phyloP scores from a whole-genome alignment of 2,888 invertebrate species.

The Chymomyza caudatula region DNA sequence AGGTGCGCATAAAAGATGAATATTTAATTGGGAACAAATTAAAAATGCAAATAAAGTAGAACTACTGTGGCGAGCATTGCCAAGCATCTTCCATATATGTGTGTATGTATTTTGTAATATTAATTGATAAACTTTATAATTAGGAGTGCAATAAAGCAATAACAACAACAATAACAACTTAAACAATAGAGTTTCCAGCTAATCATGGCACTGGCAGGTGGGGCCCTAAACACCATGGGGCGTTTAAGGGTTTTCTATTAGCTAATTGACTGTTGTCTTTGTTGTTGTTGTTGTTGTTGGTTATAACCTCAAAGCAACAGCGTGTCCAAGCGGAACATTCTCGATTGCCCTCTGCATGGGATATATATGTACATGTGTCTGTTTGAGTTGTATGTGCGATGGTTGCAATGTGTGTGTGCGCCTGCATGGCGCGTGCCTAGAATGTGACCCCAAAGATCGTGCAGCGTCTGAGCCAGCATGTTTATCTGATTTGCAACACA shows the following conservation, averaged over 20 bases:
- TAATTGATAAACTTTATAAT: conserved; percentile 62
- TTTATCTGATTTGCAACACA: conserved; percentile 3
- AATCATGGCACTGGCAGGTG: conserved; percentile 24
- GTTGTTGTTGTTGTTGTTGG: background rate
- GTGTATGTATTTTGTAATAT: conserved; percentile 47
- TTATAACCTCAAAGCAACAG: background rate
- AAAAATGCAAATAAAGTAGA: conserved; percentile 68
- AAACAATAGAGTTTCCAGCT: conserved; percentile 42
- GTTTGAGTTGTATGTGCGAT: no score
- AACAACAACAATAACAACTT: conserved; percentile 1
- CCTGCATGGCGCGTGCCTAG: conserved; percentile 6
- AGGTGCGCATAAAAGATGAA: conserved; percentile 53
- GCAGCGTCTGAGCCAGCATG: background rate
- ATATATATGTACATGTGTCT: background rate
- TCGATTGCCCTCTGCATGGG: conserved; percentile 18
- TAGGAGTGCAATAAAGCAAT: conserved; percentile 32
- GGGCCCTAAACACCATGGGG: background rate
- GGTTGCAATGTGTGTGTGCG: background rate
- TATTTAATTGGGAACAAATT: conserved; percentile 69
- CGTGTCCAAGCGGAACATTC: background rate
- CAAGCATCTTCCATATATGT: background rate
- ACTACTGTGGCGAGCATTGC: conserved; percentile 49
- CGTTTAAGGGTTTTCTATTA: conserved; percentile 31
- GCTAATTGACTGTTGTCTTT: conserved; percentile 40
- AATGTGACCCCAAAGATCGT: background rate